phyloP scores from a whole-genome alignment of 2,888 invertebrate species.

The Escarpia spicata region DNA sequence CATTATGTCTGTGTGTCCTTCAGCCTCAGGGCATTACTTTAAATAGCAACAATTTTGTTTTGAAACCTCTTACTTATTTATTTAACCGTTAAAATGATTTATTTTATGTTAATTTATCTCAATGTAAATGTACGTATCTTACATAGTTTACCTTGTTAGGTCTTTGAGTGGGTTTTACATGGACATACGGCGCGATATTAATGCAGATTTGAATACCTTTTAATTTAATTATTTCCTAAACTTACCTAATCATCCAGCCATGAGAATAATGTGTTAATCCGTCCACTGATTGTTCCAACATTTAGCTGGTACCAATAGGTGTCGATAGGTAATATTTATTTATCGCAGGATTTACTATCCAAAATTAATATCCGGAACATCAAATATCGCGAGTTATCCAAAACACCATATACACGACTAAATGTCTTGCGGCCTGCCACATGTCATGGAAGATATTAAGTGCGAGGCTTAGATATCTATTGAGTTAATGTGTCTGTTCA shows the following conservation, averaged over 20 bases:
- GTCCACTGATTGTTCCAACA: too few relatives aligned
- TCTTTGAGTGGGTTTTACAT: too few relatives aligned
- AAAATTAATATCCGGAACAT: background rate
- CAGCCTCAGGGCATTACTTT: too few relatives aligned
- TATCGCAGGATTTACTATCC: background rate
- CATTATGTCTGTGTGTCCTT: too few relatives aligned
- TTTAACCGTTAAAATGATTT: too few relatives aligned
- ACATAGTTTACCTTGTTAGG: too few relatives aligned
- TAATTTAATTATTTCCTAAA: background rate
- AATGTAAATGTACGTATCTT: too few relatives aligned
- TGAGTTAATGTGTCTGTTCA: background rate
- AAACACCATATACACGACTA: background rate
- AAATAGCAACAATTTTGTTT: too few relatives aligned
- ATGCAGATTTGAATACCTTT: background rate
- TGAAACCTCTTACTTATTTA: too few relatives aligned
- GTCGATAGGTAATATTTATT: background rate
- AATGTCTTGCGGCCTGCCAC: background rate
- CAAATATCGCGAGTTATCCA: background rate
- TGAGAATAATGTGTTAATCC: background rate
- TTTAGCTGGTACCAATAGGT: too few relatives aligned
- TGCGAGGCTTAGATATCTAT: background rate
- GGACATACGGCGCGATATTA: background rate
- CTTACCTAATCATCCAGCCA: background rate
- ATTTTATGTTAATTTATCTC: too few relatives aligned
- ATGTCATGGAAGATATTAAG: background rate